Percentiles rank a stretch among this genome's conserved stretches.
Evolutionary conservation across 1,140 invertebrate species (phyloP).

Genomic region (Drosophila elegans): DNA sequence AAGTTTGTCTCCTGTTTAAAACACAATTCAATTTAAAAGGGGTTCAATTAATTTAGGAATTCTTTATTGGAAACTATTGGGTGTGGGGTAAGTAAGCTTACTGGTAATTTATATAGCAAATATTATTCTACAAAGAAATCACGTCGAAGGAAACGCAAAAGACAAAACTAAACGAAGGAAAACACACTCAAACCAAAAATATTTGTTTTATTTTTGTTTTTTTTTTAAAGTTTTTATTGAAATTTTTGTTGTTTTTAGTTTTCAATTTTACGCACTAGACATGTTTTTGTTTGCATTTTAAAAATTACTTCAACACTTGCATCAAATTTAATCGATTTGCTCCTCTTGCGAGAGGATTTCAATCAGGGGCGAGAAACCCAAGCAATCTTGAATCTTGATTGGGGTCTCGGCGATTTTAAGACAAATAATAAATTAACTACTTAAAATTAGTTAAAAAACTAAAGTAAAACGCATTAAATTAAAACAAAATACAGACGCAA

Average conservation of each 20-base stretch:
- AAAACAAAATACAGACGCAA: conserved; percentile 76
- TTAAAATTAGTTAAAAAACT: conserved; percentile 84
- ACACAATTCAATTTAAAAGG: conserved; percentile 50
- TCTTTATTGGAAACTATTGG: conserved; percentile 58
- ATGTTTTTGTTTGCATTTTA: conserved; percentile 62
- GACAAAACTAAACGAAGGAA: conserved; percentile 36
- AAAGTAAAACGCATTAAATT: conserved; percentile 74
- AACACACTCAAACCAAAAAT: conserved; percentile 32
- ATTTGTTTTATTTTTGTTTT: conserved; percentile 27
- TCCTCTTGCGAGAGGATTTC: conserved; percentile 34
- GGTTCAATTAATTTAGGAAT: conserved; percentile 44
- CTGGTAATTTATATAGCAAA: conserved; percentile 46
- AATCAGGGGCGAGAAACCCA: conserved; percentile 44
- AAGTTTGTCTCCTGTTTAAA: conserved; percentile 51
- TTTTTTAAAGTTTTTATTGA: conserved; percentile 48
- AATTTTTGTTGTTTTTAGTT: conserved; percentile 60
- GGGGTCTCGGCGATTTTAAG: conserved; percentile 54
- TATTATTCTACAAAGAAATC: conserved; percentile 57
- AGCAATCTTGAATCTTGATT: conserved; percentile 53
- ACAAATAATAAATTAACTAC: conserved; percentile 82
- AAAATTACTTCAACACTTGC: conserved; percentile 63
- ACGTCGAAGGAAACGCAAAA: conserved; percentile 46
- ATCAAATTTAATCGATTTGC: conserved; percentile 52
- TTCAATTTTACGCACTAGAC: conserved; percentile 70
- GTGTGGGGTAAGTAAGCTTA: conserved; percentile 34